phyloP scores from a whole-genome alignment of 2,888 invertebrate genomes.

The Ormyrus thymus region DNA sequence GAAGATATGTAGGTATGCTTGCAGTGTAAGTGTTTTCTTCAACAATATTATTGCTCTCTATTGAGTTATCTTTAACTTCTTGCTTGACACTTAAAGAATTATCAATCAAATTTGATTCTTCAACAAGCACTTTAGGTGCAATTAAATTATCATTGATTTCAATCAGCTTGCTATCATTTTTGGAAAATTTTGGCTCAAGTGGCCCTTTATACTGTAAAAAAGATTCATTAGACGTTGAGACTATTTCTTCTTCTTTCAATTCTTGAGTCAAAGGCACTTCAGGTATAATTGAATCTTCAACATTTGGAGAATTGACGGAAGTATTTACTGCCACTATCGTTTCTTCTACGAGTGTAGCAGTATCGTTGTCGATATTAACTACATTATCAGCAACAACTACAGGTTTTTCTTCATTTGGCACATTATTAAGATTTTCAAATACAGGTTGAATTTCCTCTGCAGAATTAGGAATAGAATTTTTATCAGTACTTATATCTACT shows the following conservation, averaged over 20 bases:
- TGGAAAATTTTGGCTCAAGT: conserved; percentile 18
- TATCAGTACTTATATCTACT: conserved; percentile 20
- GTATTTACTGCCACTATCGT: conserved; percentile 39
- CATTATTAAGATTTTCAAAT: conserved; percentile 34
- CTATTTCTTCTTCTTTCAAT: conserved; percentile 31
- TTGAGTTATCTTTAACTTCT: conserved; percentile 11
- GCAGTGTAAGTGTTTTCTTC: conserved; percentile 12
- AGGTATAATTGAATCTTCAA: conserved; percentile 30
- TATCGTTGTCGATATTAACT: conserved; percentile 22
- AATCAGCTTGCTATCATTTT: conserved; percentile 39
- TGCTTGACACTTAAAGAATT: conserved; percentile 11
- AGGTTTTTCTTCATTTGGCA: conserved; percentile 49
- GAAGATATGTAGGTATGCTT: conserved; percentile 23
- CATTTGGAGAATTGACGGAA: conserved; percentile 33
- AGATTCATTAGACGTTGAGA: conserved; percentile 20
- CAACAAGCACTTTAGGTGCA: conserved; percentile 19
- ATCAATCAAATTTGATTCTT: conserved; percentile 23
- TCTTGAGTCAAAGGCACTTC: conserved; percentile 54
- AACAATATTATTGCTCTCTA: conserved; percentile 17
- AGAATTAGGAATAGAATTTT: conserved; percentile 12
- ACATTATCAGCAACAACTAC: conserved; percentile 22
- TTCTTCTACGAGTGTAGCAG: conserved; percentile 30
- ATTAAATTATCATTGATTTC: conserved; percentile 27
- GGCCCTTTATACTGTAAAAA: conserved; percentile 26
- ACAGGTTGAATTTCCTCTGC: conserved; percentile 16